phyloP scores from a whole-genome alignment of 2,888 invertebrate species.

The Lasius fuliginosus region DNA sequence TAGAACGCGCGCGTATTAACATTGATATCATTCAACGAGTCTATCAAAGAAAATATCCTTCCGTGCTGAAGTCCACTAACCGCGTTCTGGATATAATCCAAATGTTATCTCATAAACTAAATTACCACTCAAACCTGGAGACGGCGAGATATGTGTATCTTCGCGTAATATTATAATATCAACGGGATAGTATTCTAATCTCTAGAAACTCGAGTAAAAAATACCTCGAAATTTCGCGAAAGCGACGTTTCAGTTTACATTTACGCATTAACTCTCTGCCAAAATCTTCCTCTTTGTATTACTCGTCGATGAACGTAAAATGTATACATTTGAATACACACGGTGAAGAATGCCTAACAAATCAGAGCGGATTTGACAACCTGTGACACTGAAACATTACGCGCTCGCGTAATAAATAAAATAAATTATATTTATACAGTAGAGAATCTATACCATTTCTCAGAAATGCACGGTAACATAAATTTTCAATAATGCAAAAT shows the following conservation, averaged over 20 bases:
- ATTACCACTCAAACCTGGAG: slow-evolving; percentile 45
- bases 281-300: slow-evolving; percentile 26
- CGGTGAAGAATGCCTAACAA: background rate
- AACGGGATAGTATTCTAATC: slow-evolving; percentile 56
- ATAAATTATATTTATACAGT: background rate
- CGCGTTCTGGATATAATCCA: slow-evolving; percentile 63
- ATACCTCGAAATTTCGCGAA: slow-evolving; percentile 60
- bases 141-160: slow-evolving; percentile 59
- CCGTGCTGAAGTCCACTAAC: slow-evolving; percentile 20
- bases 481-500: background rate
- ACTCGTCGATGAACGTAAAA: background rate
- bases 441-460: background rate
- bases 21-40: slow-evolving; percentile 20
- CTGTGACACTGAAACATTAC: background rate
- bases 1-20: slow-evolving; percentile 15
- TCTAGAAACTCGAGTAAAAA: slow-evolving; percentile 55
- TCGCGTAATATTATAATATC: slow-evolving; percentile 63
- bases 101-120: slow-evolving; percentile 63
- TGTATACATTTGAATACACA: background rate
- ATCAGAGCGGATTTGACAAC: background rate
- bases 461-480: background rate
- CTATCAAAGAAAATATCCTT: slow-evolving; percentile 18
- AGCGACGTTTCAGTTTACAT: slow-evolving; percentile 31
- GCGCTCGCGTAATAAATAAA: background rate
- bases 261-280: slow-evolving; percentile 43